Base-by-base conservation (phyloP, 2,888 invertebrate genomes). In the Stomorhina lunata region DNA sequence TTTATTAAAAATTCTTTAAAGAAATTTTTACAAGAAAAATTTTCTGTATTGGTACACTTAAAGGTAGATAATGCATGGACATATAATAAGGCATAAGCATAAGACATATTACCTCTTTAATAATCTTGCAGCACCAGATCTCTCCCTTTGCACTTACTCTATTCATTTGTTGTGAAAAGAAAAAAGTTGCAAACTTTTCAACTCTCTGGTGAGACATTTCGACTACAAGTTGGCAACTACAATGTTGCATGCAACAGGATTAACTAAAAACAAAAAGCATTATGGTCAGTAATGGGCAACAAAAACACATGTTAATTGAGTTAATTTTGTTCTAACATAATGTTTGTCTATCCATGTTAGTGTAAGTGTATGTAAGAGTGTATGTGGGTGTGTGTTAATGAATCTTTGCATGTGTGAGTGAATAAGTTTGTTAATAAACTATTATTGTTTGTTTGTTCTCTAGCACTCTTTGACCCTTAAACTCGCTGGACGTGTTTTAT, bases 281-380 rank as follows among this genome's bases (percentile, higher is more conserved):
- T 27, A 37, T 45, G 72, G 61, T 29, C 27, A 50, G 37, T 43
- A 48, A 53, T 57, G 45, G 43, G 1, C 25, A 57, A 29, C 40
- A 40, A 55, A 75, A 80, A 80, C 59, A 69, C 63, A 75, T 68
- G 73, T 68, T 73, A 68, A 68, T 69, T 75, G 63, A 69, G 75
- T 80, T 80, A 75, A 69, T 80, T 68, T 55, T 7, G 29, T 15
- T 22, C 68, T 80, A 43, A 68, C 57, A 55, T 4, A 17, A 10
- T 25, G 57, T 50, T 10, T 20, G 22, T 40, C 22, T n/a, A 5
- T 69, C 29, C 2, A 10, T 61, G 17, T 61, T 0, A 4, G 17
- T 48, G 1, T 4, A 10, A 7, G 34, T 48, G 20, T 10, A 6
- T 12, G 17, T 9, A 10, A 10, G 15, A 22, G 27, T 27, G n/a